Base-by-base conservation (phyloP, 2,113 vertebrate genomes). In the Otis tarda region DNA sequence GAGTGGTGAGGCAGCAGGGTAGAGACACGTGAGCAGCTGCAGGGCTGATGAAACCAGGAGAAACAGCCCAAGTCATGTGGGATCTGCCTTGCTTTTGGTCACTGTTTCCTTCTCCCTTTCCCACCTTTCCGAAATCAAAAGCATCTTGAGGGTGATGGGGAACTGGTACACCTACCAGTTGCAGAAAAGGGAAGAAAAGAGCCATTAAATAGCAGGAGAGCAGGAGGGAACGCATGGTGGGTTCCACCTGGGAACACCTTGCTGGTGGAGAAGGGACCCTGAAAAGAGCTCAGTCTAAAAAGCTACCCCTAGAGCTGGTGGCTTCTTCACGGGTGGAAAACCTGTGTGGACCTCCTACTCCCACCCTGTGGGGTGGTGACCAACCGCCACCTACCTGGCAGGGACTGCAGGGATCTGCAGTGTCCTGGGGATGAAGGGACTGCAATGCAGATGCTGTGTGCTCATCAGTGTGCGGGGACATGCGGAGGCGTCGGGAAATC, bases 111-210 rank as follows among this genome's bases (percentile, higher is more conserved):
- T 63, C 52, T 67, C 68, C n/a, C n/a, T 50, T 12, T 57, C 15
- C 25, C 37, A 67, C 20, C n/a, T 52, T 47, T 86, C 56, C 1
- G 2, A 83, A 94, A 93, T 55, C 27, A 64, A 49, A 53, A 61
- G 17, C 4, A 0, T 53, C 83, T 68, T 0, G 0, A 78, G 37
- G 14, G 39, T 49, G 68, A 53, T 3, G 8, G 27, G 35, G 37
- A 50, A 45, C 31, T 45, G 55, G 49, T 47, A 50, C 21, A 49
- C 9, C 39, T 45, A 35, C 30, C 59, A 56, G n/a, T 1, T 55
- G 28, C 33, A 43, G 61, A n/a, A 49, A 81, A 82, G 21, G 10
- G 28, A 74, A 83, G 28, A 74, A 61, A 65, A 59, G 22, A 92
- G 21, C 11, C 19, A 31, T 23, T 25, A 56, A 83, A 49, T 2